A percentile compares a stretch with the other conserved stretches of the same genome.
These are phyloP conservation scores for Callipepla squamata DNA, from an alignment of 2,113 vertebrate genomes.

Conservation along the genomic window DNA sequence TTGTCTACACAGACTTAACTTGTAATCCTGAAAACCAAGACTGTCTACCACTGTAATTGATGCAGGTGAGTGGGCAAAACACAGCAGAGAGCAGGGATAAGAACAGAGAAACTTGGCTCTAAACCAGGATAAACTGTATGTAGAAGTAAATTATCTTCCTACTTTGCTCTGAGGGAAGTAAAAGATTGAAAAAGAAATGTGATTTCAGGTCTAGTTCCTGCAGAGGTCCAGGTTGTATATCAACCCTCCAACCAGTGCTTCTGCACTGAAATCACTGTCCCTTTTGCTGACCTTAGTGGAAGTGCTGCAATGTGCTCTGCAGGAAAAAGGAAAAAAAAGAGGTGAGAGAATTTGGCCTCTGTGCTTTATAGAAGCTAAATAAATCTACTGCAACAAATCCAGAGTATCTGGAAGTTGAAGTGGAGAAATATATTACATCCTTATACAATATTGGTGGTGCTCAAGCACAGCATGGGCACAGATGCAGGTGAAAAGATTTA, in stretches of 20 bases:
- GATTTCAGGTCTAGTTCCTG: background rate
- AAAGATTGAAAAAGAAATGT: background rate
- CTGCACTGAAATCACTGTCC: background rate
- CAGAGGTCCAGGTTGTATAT: background rate
- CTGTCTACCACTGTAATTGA: background rate
- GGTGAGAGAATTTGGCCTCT: background rate
- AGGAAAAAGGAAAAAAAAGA: background rate
- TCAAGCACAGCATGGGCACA: conserved; percentile 8
- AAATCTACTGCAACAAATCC: background rate
- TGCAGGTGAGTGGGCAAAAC: background rate
- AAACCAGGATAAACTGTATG: background rate
- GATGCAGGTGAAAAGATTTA: conserved; percentile 8
- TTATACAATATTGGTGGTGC: background rate
- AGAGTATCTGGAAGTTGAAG: conserved; percentile 17
- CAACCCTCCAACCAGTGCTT: background rate
- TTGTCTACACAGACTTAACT: background rate
- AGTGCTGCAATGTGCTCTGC: background rate
- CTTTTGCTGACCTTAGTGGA: background rate
- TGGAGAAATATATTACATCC: background rate
- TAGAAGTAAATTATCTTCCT: background rate
- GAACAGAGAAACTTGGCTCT: background rate
- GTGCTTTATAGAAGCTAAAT: conserved; percentile 22
- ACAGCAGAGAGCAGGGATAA: background rate
- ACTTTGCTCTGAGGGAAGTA: background rate
- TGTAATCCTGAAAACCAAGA: background rate